Percentiles rank a stretch among this genome's conserved stretches.
These are phyloP conservation scores for Ethmia dodecea DNA, from an alignment of 2,888 invertebrate genomes.

Conservation along the genomic window DNA sequence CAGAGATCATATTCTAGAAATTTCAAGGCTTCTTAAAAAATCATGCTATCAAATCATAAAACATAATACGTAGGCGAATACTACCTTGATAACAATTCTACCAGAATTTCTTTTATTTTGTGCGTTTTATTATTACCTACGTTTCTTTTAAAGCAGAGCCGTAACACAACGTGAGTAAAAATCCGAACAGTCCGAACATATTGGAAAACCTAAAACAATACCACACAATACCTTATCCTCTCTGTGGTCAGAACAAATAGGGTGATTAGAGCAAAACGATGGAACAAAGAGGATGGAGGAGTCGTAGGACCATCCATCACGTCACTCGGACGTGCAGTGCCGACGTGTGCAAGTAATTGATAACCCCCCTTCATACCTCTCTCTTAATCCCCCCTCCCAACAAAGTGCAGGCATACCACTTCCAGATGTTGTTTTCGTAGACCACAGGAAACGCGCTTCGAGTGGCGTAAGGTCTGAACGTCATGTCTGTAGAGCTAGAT, in stretches of 20 bases:
- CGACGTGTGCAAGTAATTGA: constrained; percentile 33
- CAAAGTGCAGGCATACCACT: not conserved
- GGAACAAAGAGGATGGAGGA: constrained; percentile 6
- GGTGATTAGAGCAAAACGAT: constrained; percentile 9
- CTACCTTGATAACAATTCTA: no score
- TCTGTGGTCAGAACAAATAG: constrained; percentile 13
- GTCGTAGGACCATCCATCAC: constrained; percentile 29
- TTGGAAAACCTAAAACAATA: not conserved
- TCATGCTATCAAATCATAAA: no score
- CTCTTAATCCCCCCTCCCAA: not conserved
- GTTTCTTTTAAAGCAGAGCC: no score
- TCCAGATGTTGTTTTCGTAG: constrained; percentile 4
- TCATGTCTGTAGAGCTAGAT: no score
- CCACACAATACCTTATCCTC: no score
- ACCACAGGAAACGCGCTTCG: constrained; percentile 1
- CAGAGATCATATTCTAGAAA: no score
- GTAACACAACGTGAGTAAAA: no score
- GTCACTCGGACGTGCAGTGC: constrained; percentile 21
- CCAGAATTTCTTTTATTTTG: no score
- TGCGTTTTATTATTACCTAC: no score
- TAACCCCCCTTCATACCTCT: constrained; percentile 15
- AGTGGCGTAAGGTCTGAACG: no score
- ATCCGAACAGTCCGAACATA: not conserved
- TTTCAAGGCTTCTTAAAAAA: no score
- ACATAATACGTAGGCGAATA: no score